Conservation (phyloP, 35 echinoderm and acorn worm species). For the Anneissia japonica region DNA sequence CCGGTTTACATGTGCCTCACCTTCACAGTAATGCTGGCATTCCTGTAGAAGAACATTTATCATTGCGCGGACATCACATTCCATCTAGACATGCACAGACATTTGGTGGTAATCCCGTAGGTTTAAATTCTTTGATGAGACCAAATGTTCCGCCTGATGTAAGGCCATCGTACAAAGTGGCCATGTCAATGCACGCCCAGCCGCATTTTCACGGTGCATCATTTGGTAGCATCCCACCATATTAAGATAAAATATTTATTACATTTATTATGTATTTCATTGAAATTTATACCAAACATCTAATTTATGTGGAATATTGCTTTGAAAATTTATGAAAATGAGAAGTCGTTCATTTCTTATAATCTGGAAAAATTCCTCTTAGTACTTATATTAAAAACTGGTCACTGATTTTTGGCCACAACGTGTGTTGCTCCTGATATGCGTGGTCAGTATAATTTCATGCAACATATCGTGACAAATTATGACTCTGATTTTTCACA, state of each 20-base stretch:
- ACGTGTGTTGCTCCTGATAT: too few species aligned
- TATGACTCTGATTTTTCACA: too few species aligned
- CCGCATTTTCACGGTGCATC: not conserved
- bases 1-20: constrained; percentile 5
- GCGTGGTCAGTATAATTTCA: too few species aligned
- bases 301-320: too few species aligned
- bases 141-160: not conserved
- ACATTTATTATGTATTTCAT: not conserved
- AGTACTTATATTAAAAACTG: too few species aligned
- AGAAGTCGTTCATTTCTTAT: too few species aligned
- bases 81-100: not conserved
- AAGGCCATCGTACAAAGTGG: not conserved
- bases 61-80: not conserved
- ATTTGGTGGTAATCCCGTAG: not conserved
- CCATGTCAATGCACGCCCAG: not conserved
- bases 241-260: too few species aligned
- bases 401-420: too few species aligned
- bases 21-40: not conserved
- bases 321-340: too few species aligned
- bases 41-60: not conserved
- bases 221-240: not conserved
- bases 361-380: too few species aligned
- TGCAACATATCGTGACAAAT: too few species aligned
- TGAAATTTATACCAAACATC: not conserved
- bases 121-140: not conserved